Conservation (phyloP, 2,797 vertebrate species). For the Hylomyscus alleni region DNA sequence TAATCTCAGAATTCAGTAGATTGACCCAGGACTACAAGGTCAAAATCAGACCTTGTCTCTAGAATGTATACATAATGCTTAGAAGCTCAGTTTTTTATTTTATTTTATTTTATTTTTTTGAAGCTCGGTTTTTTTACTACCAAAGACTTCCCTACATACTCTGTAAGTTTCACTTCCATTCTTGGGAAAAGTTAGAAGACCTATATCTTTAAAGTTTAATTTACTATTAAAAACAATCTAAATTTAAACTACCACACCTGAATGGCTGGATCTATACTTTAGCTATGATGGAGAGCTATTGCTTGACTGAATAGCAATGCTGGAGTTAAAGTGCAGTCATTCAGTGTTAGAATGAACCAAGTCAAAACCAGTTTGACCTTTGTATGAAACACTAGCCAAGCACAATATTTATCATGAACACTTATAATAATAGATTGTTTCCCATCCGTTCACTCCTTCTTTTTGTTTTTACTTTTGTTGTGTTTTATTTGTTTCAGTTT, state of each 20-base stretch:
- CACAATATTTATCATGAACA: constrained; percentile 15
- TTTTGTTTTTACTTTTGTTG: not conserved
- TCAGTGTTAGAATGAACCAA: constrained; percentile 1
- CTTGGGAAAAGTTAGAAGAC: constrained; percentile 43
- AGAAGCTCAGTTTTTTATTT: not conserved
- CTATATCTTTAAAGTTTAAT: not conserved
- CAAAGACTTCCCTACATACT: not conserved
- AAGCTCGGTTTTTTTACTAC: not conserved
- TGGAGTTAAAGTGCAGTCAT: not conserved
- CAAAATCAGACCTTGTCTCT: not conserved
- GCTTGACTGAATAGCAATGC: not conserved
- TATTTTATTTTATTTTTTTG: no score
- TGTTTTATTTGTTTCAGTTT: not conserved
- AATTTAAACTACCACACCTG: not conserved
- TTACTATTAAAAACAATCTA: constrained; percentile 20
- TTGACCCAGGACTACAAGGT: not conserved
- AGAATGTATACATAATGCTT: not conserved
- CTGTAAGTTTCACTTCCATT: not conserved
- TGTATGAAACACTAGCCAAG: not conserved
- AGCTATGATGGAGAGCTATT: not conserved
- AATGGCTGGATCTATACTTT: not conserved
- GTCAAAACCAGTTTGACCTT: not conserved
- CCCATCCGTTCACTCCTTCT: not conserved
- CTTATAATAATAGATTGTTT: not conserved
- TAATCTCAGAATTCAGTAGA: not conserved